Percentiles rank a stretch among this genome's conserved stretches.
Evolutionary conservation across 2,888 invertebrate species (phyloP).

Genomic region (Tubulanus polymorphus): DNA sequence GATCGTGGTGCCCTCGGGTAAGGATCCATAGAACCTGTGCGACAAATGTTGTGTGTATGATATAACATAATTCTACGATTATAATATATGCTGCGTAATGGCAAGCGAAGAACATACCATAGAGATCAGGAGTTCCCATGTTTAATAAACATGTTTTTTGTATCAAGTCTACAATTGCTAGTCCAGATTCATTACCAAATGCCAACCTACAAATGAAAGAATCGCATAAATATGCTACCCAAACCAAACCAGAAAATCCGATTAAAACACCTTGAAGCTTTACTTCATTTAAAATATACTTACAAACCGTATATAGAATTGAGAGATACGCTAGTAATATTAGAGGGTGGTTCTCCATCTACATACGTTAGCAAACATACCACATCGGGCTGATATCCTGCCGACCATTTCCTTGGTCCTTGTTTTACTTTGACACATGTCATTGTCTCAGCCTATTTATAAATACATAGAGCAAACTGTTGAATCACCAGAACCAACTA

Average conservation of each 20-base stretch:
- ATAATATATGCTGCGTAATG: not conserved
- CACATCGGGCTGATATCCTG: constrained; percentile 96
- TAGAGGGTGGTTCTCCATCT: constrained; percentile 71
- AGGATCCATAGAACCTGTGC: constrained; percentile 69
- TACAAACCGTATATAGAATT: constrained; percentile 97
- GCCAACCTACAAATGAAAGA: constrained; percentile 70
- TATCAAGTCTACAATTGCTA: constrained; percentile 90
- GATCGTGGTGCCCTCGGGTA: constrained; percentile 77
- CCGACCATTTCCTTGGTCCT: constrained; percentile 74
- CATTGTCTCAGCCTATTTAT: constrained; percentile 37
- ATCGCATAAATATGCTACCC: not conserved
- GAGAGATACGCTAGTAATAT: constrained; percentile 83
- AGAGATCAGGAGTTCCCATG: constrained; percentile 84
- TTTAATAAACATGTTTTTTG: constrained; percentile 82
- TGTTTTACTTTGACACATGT: constrained; percentile 61
- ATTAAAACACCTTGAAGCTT: not conserved
- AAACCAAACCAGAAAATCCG: not conserved
- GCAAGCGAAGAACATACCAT: constrained; percentile 60
- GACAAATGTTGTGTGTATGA: no score
- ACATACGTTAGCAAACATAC: constrained; percentile 86
- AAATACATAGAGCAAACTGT: no score
- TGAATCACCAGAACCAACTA: no score
- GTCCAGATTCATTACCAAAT: constrained; percentile 93
- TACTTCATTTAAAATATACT: no score
- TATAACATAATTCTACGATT: not conserved